These are phyloP conservation scores for Steromphala cineraria DNA, from an alignment of 2,888 invertebrate species.

Conservation along the genomic window DNA sequence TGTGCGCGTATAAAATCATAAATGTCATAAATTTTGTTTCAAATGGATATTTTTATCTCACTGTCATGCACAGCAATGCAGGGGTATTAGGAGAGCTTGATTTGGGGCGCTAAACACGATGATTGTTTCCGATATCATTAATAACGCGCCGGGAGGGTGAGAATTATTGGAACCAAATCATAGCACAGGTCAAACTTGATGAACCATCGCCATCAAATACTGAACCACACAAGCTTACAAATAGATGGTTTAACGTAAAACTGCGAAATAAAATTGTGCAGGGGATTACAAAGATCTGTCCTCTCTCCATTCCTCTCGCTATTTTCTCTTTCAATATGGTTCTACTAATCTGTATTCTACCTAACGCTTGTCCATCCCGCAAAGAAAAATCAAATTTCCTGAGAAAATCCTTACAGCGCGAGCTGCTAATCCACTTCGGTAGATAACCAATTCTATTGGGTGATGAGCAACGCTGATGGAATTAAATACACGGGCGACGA, in stretches of 20 bases:
- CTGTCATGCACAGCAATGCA: too few species aligned
- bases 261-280: neutral
- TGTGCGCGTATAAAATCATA: too few species aligned
- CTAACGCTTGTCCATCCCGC: neutral
- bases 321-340: neutral
- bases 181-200: too few species aligned
- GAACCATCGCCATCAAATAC: constrained; percentile 1
- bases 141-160: too few species aligned
- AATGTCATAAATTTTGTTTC: too few species aligned
- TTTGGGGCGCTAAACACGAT: too few species aligned
- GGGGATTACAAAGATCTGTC: neutral
- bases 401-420: constrained; percentile 11
- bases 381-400: constrained; percentile 24
- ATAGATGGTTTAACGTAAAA: neutral
- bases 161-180: too few species aligned
- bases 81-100: too few species aligned
- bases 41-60: too few species aligned
- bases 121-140: too few species aligned
- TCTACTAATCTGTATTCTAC: constrained; percentile 7
- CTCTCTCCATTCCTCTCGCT: neutral
- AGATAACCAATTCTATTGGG: constrained; percentile 20
- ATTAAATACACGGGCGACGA: constrained; percentile 12
- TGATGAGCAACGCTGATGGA: constrained; percentile 18
- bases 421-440: constrained; percentile 6
- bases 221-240: neutral